These are phyloP conservation scores for Andrena praecox DNA, from an alignment of 2,888 invertebrate genomes.

Conservation along the genomic window DNA sequence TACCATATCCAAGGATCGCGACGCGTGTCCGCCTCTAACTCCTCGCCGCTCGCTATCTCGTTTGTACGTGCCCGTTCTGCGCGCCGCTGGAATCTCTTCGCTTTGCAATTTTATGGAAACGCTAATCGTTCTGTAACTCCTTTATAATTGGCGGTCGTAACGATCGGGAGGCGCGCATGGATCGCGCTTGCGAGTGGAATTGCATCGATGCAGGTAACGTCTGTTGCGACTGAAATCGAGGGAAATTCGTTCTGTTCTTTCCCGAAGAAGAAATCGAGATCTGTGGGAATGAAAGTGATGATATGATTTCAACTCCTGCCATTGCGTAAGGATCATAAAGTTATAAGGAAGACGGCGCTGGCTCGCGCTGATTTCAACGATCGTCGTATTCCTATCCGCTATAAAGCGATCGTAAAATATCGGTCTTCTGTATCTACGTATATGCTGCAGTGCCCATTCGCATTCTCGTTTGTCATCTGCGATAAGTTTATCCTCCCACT, in stretches of 20 bases:
- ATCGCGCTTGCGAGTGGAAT: no score
- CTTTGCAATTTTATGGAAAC: constrained; percentile 4
- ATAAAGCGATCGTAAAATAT: constrained; percentile 69
- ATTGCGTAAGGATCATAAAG: constrained; percentile 68
- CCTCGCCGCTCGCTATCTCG: constrained; percentile 29
- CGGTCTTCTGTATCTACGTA: constrained; percentile 36
- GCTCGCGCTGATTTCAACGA: constrained; percentile 67
- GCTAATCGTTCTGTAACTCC: constrained; percentile 33
- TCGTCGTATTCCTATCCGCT: constrained; percentile 64
- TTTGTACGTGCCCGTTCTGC: constrained; percentile 29
- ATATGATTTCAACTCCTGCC: constrained; percentile 30
- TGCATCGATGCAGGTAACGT: no score
- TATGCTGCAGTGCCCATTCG: constrained; percentile 56
- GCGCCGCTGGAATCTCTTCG: neutral
- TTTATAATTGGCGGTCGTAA: constrained; percentile 16
- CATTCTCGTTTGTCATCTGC: constrained; percentile 50
- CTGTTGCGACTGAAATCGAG: neutral
- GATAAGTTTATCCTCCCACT: neutral
- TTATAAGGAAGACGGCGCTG: constrained; percentile 66
- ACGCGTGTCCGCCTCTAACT: constrained; percentile 49
- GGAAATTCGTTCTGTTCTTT: neutral
- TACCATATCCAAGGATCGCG: constrained; percentile 50
- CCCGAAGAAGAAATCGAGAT: constrained; percentile 2
- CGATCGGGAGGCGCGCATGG: no score
- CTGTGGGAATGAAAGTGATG: constrained; percentile 1